A percentile compares a stretch with the other conserved stretches of the same genome.
These are phyloP conservation scores for Avahi laniger DNA, from an alignment of 2,797 vertebrate species.

Conservation along the genomic window DNA sequence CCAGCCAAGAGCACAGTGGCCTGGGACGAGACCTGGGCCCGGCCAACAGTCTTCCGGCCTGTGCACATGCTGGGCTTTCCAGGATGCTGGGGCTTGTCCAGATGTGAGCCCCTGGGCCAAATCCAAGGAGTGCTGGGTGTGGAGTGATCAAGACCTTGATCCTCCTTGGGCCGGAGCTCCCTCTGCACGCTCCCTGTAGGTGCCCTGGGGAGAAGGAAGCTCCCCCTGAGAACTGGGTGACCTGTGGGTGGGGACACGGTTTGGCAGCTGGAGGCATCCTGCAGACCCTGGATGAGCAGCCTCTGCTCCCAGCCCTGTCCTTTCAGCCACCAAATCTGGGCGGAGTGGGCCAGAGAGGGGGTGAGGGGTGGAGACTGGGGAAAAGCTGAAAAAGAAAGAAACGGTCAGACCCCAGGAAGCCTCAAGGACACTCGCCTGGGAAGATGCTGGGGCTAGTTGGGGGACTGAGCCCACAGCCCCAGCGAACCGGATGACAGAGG, in stretches of 20 bases:
- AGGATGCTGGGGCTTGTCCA: neutral
- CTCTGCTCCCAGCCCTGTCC: neutral
- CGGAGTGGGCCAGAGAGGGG: neutral
- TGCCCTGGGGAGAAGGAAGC: neutral
- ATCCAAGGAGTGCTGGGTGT: neutral
- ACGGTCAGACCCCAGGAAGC: neutral
- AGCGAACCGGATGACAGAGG: neutral
- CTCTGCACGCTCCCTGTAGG: neutral
- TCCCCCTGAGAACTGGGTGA: neutral
- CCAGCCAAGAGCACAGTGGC: rapidly evolving
- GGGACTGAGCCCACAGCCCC: neutral
- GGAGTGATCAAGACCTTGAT: neutral
- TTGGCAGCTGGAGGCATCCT: neutral
- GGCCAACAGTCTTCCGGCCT: neutral
- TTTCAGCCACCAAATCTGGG: neutral
- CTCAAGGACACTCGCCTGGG: neutral
- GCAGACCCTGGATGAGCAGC: neutral
- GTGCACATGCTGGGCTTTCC: neutral
- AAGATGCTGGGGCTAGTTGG: neutral
- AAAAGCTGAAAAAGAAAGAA: neutral
- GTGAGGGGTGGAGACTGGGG: rapidly evolving
- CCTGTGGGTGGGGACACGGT: rapidly evolving
- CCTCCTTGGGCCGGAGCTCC: neutral
- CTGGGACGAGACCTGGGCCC: neutral
- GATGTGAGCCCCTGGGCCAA: neutral